Conservation (phyloP, 2,888 invertebrate genomes). For the Philhelius pedissequus region DNA sequence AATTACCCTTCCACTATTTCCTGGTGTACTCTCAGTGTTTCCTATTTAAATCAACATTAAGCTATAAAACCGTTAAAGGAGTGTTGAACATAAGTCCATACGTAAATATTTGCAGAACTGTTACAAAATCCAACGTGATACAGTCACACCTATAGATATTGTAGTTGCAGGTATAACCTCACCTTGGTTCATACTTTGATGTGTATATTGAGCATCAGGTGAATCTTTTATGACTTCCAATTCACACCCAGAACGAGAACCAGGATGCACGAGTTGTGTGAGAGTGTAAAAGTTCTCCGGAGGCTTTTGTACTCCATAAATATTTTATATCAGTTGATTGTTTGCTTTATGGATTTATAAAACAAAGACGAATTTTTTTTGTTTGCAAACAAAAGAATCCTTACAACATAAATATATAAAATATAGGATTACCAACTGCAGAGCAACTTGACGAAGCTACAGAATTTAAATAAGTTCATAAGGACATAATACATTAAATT, state of each 20-base stretch:
- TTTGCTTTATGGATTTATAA: slow-evolving; percentile 50
- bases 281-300: slow-evolving; percentile 38
- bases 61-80: slow-evolving; percentile 45
- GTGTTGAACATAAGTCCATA: slow-evolving; percentile 52
- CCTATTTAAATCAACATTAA: slow-evolving; percentile 63
- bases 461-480: not conserved
- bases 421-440: not conserved
- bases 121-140: slow-evolving; percentile 33
- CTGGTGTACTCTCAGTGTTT: not conserved
- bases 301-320: slow-evolving; percentile 49
- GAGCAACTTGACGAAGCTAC: not conserved
- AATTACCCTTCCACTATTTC: no score
- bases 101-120: slow-evolving; percentile 58
- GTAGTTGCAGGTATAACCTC: not conserved
- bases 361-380: not conserved
- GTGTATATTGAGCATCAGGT: slow-evolving; percentile 27
- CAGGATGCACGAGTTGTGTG: not conserved
- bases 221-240: slow-evolving; percentile 50
- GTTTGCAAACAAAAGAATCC: not conserved
- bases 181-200: no score
- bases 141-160: not conserved
- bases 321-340: slow-evolving; percentile 55
- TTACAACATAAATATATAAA: not conserved
- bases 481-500: not conserved
- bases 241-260: slow-evolving; percentile 14